A percentile compares a stretch with the other conserved stretches of the same genome.
These are phyloP conservation scores for Lucifuga dentata DNA, from an alignment of 2,113 vertebrate species.

Conservation along the genomic window DNA sequence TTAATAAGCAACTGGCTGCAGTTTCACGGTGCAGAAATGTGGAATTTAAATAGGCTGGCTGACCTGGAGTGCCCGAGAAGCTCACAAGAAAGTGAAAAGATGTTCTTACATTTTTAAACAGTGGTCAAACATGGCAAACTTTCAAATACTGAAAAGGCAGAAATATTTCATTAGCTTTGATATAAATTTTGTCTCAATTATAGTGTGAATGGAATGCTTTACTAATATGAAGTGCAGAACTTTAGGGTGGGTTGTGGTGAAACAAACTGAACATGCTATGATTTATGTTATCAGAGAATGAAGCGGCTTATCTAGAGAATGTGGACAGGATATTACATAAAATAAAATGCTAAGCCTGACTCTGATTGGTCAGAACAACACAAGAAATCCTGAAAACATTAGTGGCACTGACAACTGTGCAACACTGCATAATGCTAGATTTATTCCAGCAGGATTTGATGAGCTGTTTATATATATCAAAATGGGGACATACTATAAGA, in stretches of 20 bases:
- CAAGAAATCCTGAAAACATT: constrained; percentile 15
- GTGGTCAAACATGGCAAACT: neutral
- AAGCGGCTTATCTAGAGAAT: neutral
- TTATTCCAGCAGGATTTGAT: constrained; percentile 13
- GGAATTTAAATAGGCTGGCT: neutral
- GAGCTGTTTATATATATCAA: no score
- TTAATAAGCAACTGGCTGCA: neutral
- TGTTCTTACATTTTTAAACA: neutral
- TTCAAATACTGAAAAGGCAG: neutral
- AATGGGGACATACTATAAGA: no score
- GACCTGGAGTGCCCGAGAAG: neutral
- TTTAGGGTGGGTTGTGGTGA: neutral
- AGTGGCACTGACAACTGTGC: constrained; percentile 25
- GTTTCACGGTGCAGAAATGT: constrained; percentile 3
- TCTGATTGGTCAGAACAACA: neutral
- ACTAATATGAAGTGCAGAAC: neutral
- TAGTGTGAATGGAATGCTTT: constrained; percentile 8
- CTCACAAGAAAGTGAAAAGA: neutral
- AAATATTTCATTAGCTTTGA: neutral
- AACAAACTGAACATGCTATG: constrained; percentile 12
- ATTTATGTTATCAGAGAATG: constrained; percentile 5
- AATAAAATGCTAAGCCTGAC: neutral
- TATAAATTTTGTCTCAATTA: neutral
- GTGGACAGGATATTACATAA: neutral
- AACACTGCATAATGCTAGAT: constrained; percentile 29